Conservation (phyloP, 2,113 vertebrate species). For the Gallinago paraguaiae region DNA sequence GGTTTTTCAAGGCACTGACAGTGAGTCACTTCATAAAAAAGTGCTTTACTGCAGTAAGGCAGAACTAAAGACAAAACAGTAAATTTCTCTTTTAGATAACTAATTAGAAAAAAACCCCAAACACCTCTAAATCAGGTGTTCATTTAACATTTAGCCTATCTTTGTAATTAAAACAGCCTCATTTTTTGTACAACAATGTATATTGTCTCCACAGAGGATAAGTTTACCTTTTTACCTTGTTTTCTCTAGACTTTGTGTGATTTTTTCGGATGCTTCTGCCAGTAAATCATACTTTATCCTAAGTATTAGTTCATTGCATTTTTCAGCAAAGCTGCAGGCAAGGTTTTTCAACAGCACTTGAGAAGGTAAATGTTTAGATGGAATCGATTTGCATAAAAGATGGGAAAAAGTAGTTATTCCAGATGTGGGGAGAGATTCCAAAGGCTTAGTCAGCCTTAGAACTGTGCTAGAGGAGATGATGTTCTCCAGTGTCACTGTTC, state of each 20-base stretch:
- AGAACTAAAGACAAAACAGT: neutral
- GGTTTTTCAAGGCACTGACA: neutral
- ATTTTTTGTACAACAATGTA: neutral
- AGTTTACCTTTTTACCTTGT: neutral
- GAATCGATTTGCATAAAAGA: constrained; percentile 19
- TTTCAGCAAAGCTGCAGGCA: neutral
- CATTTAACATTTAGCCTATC: neutral
- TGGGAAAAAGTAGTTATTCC: constrained; percentile 5
- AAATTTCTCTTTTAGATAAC: neutral
- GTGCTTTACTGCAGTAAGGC: neutral
- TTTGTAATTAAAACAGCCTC: neutral
- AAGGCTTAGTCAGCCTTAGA: constrained; percentile 44
- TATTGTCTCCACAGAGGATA: neutral
- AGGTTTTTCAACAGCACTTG: neutral
- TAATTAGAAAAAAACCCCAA: neutral
- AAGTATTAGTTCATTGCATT: neutral
- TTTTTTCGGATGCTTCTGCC: neutral
- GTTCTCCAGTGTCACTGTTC: constrained; percentile 34
- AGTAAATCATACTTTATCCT: neutral
- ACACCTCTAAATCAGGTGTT: neutral
- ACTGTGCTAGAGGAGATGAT: constrained; percentile 1
- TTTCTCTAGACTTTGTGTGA: neutral
- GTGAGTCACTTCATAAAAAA: neutral
- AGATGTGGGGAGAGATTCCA: constrained; percentile 28
- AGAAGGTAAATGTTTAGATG: constrained; percentile 13